A percentile compares a stretch with the other conserved stretches of the same genome.
phyloP scores from a whole-genome alignment of 2,888 invertebrate species.

The Mythimna loreyi region DNA sequence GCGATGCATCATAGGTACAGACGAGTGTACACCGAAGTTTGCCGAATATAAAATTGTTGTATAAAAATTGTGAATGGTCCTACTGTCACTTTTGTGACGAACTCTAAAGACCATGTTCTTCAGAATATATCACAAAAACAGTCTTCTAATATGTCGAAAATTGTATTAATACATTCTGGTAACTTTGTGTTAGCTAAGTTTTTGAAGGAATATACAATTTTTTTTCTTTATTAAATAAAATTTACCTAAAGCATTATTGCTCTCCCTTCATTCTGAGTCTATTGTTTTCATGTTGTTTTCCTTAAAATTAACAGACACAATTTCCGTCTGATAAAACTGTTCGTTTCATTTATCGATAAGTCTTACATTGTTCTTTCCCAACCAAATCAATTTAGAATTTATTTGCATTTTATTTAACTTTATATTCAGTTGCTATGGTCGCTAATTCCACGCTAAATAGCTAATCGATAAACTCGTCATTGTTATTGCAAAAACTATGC shows the following conservation, averaged over 20 bases:
- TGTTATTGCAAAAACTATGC: conserved; percentile 59
- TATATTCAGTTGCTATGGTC: conserved; percentile 20
- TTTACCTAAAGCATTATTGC: neutral
- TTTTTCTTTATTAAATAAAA: neutral
- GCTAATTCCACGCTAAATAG: conserved; percentile 16
- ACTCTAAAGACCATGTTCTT: too few species aligned
- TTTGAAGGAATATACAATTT: neutral
- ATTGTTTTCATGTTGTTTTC: neutral
- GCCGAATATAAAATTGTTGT: conserved; percentile 21
- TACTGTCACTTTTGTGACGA: neutral
- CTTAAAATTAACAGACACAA: neutral
- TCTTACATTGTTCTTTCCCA: conserved; percentile 3
- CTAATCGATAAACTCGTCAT: conserved; percentile 50
- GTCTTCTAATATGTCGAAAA: neutral
- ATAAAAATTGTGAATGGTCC: neutral
- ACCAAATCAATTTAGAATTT: neutral
- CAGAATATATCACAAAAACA: neutral
- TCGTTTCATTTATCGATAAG: neutral
- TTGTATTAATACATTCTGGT: neutral
- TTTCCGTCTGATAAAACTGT: conserved; percentile 1
- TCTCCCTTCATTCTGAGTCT: neutral
- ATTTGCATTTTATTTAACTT: conserved; percentile 6
- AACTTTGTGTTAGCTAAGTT: too few species aligned
- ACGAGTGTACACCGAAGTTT: conserved; percentile 39
- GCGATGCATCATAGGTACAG: conserved; percentile 52